Evolutionary conservation across 2,888 invertebrate genomes (phyloP), one percentile per base, ranked within the genome.

Genomic region (Idaea dimidiata): DNA sequence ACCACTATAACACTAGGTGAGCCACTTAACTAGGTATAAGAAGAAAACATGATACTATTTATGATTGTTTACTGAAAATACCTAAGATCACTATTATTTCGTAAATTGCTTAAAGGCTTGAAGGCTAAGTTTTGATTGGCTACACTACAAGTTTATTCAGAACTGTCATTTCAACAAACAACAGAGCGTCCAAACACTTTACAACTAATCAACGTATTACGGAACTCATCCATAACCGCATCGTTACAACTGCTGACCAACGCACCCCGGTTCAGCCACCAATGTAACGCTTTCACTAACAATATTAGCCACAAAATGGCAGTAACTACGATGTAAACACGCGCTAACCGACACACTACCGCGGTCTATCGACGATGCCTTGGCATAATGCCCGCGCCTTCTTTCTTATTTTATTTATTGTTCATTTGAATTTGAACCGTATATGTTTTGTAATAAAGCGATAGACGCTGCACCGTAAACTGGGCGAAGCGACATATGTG

Each of bases 281-380:
- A 61, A 66, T 69, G 66, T 63, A 59, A 59, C 59, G 68, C 66
- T 61, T 63, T 63, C 62, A 62, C 65, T 66, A 64, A 76, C 68
- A 67, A 72, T 71, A 77, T 75, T 69, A 73, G 62, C 70, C 72
- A 62, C 72, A 70, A 70, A 77, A 71, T 63, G 72, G 65, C 65
- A 66, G 71, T 73, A 72, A 77, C 73, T 68, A 72, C 70, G 68
- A 69, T 78, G 79, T 79, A 77, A 76, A 78, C 78, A 77, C 73
- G 69, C 72, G 69, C 68, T 69, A 69, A 72, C 71, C 74, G 68
- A 69, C 75, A 60, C 63, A 65, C 69, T 66, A 67, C 68, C 72
- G 71, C 72, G 72, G 69, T 74, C 77, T 76, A 77, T 78, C 74
- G 78, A 75, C 77, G 78, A 75, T 76, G 70, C 72, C 65, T 66